Conservation (phyloP, 37 sponge, comb jelly and placozoan species). For the Agelas oroides region DNA sequence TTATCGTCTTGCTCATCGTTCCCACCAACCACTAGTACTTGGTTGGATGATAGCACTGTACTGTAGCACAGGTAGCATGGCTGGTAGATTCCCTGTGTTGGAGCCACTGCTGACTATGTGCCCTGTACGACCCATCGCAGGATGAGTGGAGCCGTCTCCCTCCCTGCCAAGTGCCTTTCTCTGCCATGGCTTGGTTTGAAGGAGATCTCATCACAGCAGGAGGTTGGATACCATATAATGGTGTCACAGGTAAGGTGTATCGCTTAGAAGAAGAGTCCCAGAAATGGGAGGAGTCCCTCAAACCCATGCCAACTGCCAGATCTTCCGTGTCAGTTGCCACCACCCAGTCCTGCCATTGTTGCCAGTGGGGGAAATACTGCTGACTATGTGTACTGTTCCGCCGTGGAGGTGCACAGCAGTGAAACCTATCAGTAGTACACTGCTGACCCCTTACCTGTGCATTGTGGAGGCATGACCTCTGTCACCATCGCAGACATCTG, state of each 20-base stretch:
- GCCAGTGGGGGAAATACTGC: slow-evolving; percentile 19
- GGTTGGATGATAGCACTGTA: no score
- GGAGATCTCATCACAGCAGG: slow-evolving; percentile 5
- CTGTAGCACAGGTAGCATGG: no score
- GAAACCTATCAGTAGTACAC: neutral
- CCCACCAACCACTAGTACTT: no score
- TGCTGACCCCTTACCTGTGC: neutral
- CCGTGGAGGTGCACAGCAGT: slow-evolving; percentile 13
- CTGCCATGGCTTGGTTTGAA: slow-evolving; percentile 5
- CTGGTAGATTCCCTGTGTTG: no score
- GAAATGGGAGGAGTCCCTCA: neutral
- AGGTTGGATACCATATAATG: neutral
- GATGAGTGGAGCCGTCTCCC: slow-evolving; percentile 12
- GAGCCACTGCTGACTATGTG: no score
- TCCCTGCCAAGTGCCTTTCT: neutral
- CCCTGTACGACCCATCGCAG: neutral
- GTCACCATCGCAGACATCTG: neutral
- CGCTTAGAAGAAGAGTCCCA: neutral
- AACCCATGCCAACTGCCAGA: slow-evolving; percentile 19
- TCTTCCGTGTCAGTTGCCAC: neutral
- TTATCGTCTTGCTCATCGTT: no score
- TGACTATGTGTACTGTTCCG: neutral
- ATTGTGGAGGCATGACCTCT: neutral
- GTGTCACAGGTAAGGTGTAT: neutral
- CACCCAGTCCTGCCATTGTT: slow-evolving; percentile 6